These are phyloP conservation scores for Odontesthes bonariensis DNA, from an alignment of 2,113 vertebrate species.

Conservation along the genomic window DNA sequence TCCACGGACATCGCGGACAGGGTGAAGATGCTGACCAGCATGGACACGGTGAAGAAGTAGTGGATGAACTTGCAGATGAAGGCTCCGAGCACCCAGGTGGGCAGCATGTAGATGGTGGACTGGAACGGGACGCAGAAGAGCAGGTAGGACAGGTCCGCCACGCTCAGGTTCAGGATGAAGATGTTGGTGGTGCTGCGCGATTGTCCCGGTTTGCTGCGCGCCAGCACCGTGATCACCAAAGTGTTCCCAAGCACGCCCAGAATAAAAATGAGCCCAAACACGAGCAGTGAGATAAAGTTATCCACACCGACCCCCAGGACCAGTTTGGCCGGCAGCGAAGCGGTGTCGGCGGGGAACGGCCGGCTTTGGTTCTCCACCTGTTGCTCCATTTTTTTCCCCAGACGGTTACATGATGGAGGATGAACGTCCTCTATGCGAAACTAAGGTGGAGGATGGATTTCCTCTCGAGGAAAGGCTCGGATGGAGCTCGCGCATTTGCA, in stretches of 20 bases:
- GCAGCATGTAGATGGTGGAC: constrained; percentile 92
- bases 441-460: neutral
- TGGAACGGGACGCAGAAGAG: constrained; percentile 98
- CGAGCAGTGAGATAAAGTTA: constrained; percentile 89
- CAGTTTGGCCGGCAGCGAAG: constrained; percentile 38
- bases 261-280: constrained; percentile 91
- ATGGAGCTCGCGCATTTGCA: constrained; percentile 22
- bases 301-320: constrained; percentile 87
- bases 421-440: neutral
- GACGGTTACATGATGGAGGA: constrained; percentile 8
- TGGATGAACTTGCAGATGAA: constrained; percentile 97
- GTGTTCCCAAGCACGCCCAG: constrained; percentile 95
- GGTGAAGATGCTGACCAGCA: constrained; percentile 98
- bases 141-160: constrained; percentile 95
- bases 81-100: constrained; percentile 92
- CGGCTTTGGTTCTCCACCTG: constrained; percentile 61
- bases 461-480: neutral
- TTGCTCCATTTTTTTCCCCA: constrained; percentile 32
- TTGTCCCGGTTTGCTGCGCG: constrained; percentile 90
- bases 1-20: constrained; percentile 97
- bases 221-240: constrained; percentile 94
- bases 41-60: constrained; percentile 97
- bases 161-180: constrained; percentile 95
- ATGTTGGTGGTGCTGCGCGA: constrained; percentile 94
- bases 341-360: constrained; percentile 15